Evolutionary conservation across 2,888 invertebrate species (phyloP).

Genomic region (Ypsolopha sequella): DNA sequence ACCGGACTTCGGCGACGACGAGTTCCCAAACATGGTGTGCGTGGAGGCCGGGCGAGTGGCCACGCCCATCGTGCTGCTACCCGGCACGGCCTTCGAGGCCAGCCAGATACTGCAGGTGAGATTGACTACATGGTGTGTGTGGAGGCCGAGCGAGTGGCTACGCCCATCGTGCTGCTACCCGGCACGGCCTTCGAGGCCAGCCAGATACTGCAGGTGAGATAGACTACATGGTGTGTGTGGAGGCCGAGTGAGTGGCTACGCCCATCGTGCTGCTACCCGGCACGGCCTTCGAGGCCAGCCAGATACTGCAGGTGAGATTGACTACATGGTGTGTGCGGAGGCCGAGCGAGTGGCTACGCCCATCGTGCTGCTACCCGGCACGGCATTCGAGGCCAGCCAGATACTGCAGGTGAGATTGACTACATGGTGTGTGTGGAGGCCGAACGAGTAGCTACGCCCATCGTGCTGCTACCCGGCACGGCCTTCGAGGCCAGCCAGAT

Average conservation of each 20-base stretch:
- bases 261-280: constrained; percentile 91
- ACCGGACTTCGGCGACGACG: constrained; percentile 96
- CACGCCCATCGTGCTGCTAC: constrained; percentile 87
- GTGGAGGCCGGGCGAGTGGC: constrained; percentile 95
- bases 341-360: constrained; percentile 92
- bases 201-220: constrained; percentile 71
- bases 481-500: constrained; percentile 94
- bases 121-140: constrained; percentile 98
- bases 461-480: constrained; percentile 89
- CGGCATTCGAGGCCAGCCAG: constrained; percentile 93
- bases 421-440: constrained; percentile 98
- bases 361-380: constrained; percentile 88
- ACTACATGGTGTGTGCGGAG: constrained; percentile 97
- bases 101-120: constrained; percentile 75
- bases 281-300: constrained; percentile 92
- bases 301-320: constrained; percentile 67
- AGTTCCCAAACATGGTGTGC: constrained; percentile 96
- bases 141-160: constrained; percentile 91
- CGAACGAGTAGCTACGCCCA: constrained; percentile 89
- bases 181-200: constrained; percentile 94
- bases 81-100: constrained; percentile 93
- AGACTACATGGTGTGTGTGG: constrained; percentile 98
- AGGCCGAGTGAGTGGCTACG: constrained; percentile 90
- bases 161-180: constrained; percentile 88
- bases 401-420: constrained; percentile 53